These are phyloP conservation scores for Anomalospiza imberbis DNA, from an alignment of 2,797 vertebrate genomes.

Conservation along the genomic window DNA sequence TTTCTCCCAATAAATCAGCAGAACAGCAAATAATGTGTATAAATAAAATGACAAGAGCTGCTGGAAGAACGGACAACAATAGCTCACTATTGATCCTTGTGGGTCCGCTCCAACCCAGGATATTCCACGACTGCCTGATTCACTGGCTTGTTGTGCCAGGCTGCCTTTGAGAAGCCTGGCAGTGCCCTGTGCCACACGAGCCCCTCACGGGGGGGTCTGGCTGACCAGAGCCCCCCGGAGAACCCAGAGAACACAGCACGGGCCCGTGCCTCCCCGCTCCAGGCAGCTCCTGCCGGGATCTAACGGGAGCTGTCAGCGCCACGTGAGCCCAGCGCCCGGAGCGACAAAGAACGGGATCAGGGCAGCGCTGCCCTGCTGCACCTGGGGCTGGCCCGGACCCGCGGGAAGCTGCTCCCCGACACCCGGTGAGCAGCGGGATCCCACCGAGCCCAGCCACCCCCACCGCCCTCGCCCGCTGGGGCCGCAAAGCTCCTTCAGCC, in stretches of 20 bases:
- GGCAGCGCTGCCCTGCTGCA: background rate
- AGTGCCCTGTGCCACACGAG: background rate
- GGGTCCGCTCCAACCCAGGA: background rate
- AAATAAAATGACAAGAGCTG: background rate
- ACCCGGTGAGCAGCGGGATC: accelerated
- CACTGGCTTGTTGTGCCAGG: background rate
- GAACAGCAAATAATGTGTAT: background rate
- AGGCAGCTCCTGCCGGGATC: background rate
- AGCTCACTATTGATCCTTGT: background rate
- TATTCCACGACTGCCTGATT: background rate
- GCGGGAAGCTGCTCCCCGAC: background rate
- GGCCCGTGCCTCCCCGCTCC: background rate
- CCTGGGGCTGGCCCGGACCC: background rate
- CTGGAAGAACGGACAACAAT: background rate
- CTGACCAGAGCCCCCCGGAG: accelerated
- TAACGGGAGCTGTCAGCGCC: background rate
- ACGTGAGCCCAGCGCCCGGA: background rate
- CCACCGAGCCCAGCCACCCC: accelerated
- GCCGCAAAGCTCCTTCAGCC: background rate
- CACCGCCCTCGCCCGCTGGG: accelerated
- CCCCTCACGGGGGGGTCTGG: accelerated
- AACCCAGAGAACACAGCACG: accelerated
- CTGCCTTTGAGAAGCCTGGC: background rate
- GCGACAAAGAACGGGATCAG: background rate
- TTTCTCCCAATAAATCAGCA: background rate